Conservation (phyloP, 2,113 vertebrate species). For the Oophaga pumilio region DNA sequence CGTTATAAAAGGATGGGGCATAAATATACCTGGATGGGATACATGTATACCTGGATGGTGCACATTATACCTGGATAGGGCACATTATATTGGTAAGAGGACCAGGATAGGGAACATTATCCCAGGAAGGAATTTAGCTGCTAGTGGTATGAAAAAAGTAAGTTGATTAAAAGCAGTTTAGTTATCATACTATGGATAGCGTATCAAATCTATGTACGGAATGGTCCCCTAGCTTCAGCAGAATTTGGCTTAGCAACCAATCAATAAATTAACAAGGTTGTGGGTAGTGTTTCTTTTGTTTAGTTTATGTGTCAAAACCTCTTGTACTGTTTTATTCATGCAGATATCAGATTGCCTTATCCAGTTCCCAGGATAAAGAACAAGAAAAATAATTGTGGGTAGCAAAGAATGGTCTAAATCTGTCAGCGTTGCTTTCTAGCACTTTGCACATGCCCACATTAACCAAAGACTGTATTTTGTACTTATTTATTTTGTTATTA, state of each 20-base stretch:
- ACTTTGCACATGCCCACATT: background rate
- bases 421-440: constrained; percentile 5
- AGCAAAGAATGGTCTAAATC: constrained; percentile 37
- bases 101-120: too few species aligned
- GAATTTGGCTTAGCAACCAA: constrained; percentile 48
- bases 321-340: constrained; percentile 55
- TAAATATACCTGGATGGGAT: too few species aligned
- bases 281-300: constrained; percentile 46
- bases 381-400: constrained; percentile 54
- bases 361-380: constrained; percentile 48
- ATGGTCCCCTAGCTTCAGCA: constrained; percentile 6
- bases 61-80: too few species aligned
- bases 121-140: background rate
- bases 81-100: too few species aligned
- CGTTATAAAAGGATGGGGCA: too few species aligned
- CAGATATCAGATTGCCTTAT: constrained; percentile 40
- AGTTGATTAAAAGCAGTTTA: background rate
- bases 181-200: background rate
- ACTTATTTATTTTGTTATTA: background rate
- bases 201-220: constrained; percentile 16
- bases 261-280: constrained; percentile 42
- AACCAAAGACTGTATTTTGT: background rate
- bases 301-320: constrained; percentile 47
- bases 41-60: too few species aligned
- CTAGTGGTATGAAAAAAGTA: background rate